Percentiles rank a stretch among this genome's conserved stretches.
Evolutionary conservation across 2,797 vertebrate species (phyloP).

Genomic region (Danio aesculapii): DNA sequence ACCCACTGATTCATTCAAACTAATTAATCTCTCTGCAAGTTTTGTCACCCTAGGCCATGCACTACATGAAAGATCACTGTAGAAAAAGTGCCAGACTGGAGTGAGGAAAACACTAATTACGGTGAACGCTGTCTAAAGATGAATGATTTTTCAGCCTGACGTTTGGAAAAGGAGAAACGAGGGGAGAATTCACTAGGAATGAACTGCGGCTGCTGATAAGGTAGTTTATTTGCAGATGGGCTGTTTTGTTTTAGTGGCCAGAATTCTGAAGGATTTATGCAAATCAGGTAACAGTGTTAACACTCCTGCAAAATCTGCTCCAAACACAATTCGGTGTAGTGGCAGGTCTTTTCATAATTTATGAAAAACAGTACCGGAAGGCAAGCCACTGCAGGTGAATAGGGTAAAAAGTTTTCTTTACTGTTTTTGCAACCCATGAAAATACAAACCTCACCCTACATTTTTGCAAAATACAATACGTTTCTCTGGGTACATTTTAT

Average conservation of each 20-base stretch:
- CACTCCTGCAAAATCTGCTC: background rate
- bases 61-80: slow-evolving; percentile 48
- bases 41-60: slow-evolving; percentile 55
- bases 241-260: slow-evolving; percentile 4
- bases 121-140: slow-evolving; percentile 22
- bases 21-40: slow-evolving; percentile 54
- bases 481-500: too few relatives aligned
- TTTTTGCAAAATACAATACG: too few relatives aligned
- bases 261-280: background rate
- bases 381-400: too few relatives aligned
- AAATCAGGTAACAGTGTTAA: background rate
- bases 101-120: slow-evolving; percentile 42
- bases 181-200: slow-evolving; percentile 7
- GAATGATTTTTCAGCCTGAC: slow-evolving; percentile 36
- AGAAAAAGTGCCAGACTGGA: slow-evolving; percentile 13
- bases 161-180: slow-evolving; percentile 15
- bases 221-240: background rate
- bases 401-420: too few relatives aligned
- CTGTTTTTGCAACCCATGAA: too few relatives aligned
- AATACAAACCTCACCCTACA: too few relatives aligned
- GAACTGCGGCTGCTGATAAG: background rate
- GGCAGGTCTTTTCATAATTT: too few relatives aligned
- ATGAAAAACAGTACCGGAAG: too few relatives aligned
- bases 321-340: background rate
- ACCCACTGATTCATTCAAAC: slow-evolving; percentile 30